Percentiles rank a stretch among this genome's conserved stretches.
Evolutionary conservation across 2,797 vertebrate species (phyloP).

Genomic region (Eulemur albifrons): DNA sequence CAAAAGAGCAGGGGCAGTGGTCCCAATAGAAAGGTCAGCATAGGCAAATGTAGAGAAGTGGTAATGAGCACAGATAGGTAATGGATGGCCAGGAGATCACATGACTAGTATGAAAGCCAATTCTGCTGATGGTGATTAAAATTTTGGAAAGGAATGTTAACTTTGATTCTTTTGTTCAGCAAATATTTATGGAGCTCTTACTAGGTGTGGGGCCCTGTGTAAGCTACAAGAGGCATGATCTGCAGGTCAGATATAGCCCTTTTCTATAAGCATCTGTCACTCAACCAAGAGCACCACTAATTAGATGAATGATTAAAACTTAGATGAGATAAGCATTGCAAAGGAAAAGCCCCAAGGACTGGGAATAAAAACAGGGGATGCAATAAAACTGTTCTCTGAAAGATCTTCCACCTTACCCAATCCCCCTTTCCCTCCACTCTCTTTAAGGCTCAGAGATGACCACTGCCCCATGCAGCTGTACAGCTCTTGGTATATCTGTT

Average conservation of each 20-base stretch:
- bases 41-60: not conserved
- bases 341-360: not conserved
- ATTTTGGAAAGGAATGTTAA: not conserved
- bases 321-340: not conserved
- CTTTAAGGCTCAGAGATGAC: not conserved
- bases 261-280: not conserved
- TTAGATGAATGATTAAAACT: not conserved
- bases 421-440: not conserved
- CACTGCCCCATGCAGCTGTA: not conserved
- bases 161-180: not conserved
- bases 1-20: not conserved
- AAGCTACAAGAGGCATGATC: not conserved
- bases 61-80: not conserved
- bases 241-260: not conserved
- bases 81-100: fast-evolving
- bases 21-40: not conserved
- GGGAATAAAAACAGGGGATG: not conserved
- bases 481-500: not conserved
- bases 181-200: not conserved
- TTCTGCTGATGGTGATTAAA: not conserved
- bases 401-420: not conserved
- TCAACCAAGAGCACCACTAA: not conserved
- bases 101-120: fast-evolving
- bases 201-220: not conserved
- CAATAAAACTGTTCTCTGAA: not conserved